Conservation (phyloP, 1,140 invertebrate species). For the Listronotus bonariensis region DNA sequence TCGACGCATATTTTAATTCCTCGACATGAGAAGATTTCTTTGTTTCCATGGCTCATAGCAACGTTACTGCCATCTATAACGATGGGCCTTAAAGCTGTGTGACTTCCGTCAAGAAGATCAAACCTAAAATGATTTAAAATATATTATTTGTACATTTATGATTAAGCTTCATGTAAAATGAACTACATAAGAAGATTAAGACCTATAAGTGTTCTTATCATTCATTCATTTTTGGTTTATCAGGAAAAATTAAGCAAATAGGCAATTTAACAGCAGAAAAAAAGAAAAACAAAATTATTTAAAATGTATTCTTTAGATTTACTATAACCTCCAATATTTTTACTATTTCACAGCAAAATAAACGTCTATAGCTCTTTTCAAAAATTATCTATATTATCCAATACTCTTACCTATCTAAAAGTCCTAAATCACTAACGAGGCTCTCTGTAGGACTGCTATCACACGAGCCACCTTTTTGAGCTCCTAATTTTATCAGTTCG, state of each 20-base stretch:
- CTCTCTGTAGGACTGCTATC: slow-evolving; percentile 51
- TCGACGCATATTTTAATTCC: slow-evolving; percentile 93
- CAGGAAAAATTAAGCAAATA: too few relatives aligned
- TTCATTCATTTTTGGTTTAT: too few relatives aligned
- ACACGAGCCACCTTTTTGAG: slow-evolving; percentile 56
- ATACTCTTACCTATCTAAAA: slow-evolving; percentile 31
- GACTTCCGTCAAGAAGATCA: slow-evolving; percentile 48
- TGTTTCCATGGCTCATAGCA: slow-evolving; percentile 97
- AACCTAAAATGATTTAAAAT: too few relatives aligned
- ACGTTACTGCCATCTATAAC: slow-evolving; percentile 98
- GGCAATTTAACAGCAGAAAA: too few relatives aligned
- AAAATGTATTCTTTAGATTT: too few relatives aligned
- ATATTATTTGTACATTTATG: too few relatives aligned
- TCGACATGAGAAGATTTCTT: slow-evolving; percentile 90
- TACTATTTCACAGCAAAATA: too few relatives aligned
- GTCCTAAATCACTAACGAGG: slow-evolving; percentile 33
- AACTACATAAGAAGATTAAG: too few relatives aligned
- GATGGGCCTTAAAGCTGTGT: slow-evolving; percentile 72
- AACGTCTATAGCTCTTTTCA: background rate
- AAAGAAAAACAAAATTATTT: too few relatives aligned
- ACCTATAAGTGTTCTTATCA: too few relatives aligned
- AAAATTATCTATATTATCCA: background rate
- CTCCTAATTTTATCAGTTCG: slow-evolving; percentile 76
- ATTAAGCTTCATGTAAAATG: too few relatives aligned
- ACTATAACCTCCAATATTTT: too few relatives aligned